These are phyloP conservation scores for Plectropomus leopardus DNA, from an alignment of 2,113 vertebrate species.

Conservation along the genomic window DNA sequence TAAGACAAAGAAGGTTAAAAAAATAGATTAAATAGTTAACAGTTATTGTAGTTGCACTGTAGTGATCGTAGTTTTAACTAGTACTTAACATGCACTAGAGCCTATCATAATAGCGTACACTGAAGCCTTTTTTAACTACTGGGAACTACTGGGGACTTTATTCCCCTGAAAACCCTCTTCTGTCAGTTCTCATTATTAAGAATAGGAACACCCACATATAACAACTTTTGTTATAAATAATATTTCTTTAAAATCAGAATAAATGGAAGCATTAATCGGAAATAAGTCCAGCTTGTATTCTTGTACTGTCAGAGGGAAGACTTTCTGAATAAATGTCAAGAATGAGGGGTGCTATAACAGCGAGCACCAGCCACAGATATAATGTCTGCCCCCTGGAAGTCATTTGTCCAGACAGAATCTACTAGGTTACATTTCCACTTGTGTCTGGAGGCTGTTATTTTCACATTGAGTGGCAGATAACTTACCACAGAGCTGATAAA, in stretches of 20 bases:
- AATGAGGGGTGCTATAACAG: conserved; percentile 1
- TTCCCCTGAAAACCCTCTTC: conserved; percentile 35
- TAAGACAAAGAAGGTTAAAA: too few species aligned
- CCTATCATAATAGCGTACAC: too few species aligned
- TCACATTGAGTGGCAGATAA: conserved; percentile 22
- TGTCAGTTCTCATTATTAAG: conserved; percentile 2
- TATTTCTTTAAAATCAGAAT: background rate
- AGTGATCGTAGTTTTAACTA: too few species aligned
- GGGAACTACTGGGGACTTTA: too few species aligned
- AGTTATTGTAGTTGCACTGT: too few species aligned
- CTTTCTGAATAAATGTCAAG: conserved; percentile 41
- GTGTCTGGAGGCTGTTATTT: conserved; percentile 28
- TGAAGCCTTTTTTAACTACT: too few species aligned
- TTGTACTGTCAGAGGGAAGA: background rate
- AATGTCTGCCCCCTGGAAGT: background rate
- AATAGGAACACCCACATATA: conserved; percentile 23
- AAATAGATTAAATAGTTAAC: too few species aligned
- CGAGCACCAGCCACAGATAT: background rate
- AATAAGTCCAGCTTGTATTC: background rate
- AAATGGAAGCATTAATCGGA: background rate
- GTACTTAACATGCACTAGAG: too few species aligned
- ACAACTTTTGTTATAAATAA: conserved; percentile 19
- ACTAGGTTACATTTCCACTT: conserved; percentile 13
- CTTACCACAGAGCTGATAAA: background rate
- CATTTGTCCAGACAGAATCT: conserved; percentile 20